Conservation (phyloP, 2,888 invertebrate species). For the Bhutanitis thaidina region DNA sequence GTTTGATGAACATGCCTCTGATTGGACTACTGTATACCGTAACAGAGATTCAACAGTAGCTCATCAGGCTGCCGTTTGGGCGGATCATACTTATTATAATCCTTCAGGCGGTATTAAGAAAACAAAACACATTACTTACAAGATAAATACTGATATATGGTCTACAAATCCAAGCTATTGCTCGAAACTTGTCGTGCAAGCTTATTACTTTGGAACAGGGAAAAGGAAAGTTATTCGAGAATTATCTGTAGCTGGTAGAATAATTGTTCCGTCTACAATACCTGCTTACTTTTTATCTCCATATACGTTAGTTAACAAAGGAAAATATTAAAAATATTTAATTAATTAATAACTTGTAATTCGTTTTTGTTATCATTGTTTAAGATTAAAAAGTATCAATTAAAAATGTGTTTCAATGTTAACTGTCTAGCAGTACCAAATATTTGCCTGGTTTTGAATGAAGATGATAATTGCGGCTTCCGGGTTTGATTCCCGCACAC, state of each 20-base stretch:
- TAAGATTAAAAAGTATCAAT: too few relatives aligned
- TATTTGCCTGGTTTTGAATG: too few relatives aligned
- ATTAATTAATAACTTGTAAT: too few relatives aligned
- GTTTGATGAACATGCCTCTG: slow-evolving; percentile 45
- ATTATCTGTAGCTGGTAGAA: slow-evolving; percentile 27
- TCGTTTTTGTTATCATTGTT: too few relatives aligned
- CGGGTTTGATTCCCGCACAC: too few relatives aligned
- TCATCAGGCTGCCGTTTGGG: slow-evolving; percentile 43
- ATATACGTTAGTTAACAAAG: slow-evolving; percentile 43
- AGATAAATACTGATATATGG: slow-evolving; percentile 36
- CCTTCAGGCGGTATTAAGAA: slow-evolving; percentile 39
- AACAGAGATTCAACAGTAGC: slow-evolving; percentile 38
- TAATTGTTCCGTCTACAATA: slow-evolving; percentile 43
- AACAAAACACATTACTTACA: slow-evolving; percentile 44
- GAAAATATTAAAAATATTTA: slow-evolving; percentile 35
- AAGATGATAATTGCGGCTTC: too few relatives aligned
- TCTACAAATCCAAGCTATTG: slow-evolving; percentile 49
- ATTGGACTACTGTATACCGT: slow-evolving; percentile 51
- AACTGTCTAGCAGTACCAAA: too few relatives aligned
- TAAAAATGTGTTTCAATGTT: too few relatives aligned
- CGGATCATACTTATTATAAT: slow-evolving; percentile 45
- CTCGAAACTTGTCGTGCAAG: slow-evolving; percentile 51
- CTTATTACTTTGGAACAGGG: slow-evolving; percentile 48
- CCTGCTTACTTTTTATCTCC: slow-evolving; percentile 44
- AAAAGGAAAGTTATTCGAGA: slow-evolving; percentile 39